phyloP scores from a whole-genome alignment of 2,113 vertebrate genomes.

The Apus apus region DNA sequence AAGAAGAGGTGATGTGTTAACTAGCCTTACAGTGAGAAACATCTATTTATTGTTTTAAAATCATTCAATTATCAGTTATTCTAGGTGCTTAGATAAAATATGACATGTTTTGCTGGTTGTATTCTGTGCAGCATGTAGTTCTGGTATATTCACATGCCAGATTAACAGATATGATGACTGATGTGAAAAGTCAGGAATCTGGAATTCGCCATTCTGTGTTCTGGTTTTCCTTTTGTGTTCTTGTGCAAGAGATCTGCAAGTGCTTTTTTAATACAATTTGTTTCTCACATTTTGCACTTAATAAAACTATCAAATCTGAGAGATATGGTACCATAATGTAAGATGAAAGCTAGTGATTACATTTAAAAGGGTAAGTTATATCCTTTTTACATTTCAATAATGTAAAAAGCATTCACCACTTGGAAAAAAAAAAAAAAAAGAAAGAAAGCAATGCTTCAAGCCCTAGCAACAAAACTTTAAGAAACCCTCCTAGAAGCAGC shows the following conservation, averaged over 20 bases:
- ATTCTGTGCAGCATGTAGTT: not conserved
- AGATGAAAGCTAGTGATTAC: not conserved
- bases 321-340: not conserved
- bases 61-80: not conserved
- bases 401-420: not conserved
- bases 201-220: not conserved
- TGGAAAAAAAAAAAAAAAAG: accelerated
- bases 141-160: not conserved
- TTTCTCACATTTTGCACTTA: not conserved
- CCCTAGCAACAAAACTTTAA: not conserved
- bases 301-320: not conserved
- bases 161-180: not conserved
- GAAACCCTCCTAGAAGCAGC: not conserved
- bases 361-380: not conserved
- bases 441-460: not conserved
- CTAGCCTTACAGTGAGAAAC: not conserved
- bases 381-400: not conserved
- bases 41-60: not conserved
- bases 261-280: not conserved
- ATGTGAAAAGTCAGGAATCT: not conserved
- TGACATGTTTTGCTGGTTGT: not conserved
- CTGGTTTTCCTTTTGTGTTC: not conserved
- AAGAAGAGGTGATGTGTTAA: not conserved
- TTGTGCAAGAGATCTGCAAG: not conserved
- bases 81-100: not conserved